A percentile compares a stretch with the other conserved stretches of the same genome.
phyloP scores from a whole-genome alignment of 2,113 vertebrate species.

The Plotosus lineatus region DNA sequence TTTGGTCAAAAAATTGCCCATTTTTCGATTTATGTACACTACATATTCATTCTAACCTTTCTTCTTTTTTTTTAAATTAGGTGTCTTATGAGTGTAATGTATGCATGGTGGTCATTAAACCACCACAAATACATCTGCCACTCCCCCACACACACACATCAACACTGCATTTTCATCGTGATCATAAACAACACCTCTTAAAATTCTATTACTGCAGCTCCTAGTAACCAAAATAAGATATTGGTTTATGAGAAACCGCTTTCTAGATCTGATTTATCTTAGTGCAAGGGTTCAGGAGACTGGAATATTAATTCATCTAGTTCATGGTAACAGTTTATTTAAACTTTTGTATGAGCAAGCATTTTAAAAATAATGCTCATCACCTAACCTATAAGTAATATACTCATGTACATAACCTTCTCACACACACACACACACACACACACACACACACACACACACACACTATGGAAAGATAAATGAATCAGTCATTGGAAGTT shows the following conservation, averaged over 20 bases:
- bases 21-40: too few relatives aligned
- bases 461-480: conserved; percentile 68
- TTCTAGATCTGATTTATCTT: background rate
- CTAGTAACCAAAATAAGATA: background rate
- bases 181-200: background rate
- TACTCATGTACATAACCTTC: background rate
- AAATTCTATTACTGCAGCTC: background rate
- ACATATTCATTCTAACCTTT: background rate
- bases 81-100: background rate
- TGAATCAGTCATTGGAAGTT: conserved; percentile 74
- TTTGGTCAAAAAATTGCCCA: too few relatives aligned
- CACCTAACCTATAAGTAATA: background rate
- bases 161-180: background rate
- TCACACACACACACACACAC: conserved; percentile 10
- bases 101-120: background rate
- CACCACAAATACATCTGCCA: background rate
- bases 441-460: conserved; percentile 34
- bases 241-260: background rate
- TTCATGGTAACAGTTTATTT: background rate
- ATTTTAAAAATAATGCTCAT: background rate
- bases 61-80: background rate
- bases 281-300: background rate
- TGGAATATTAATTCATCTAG: background rate
- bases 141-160: background rate
- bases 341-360: background rate